Evolutionary conservation across 1,140 invertebrate species (phyloP).

Genomic region (Bombus sibiricus): DNA sequence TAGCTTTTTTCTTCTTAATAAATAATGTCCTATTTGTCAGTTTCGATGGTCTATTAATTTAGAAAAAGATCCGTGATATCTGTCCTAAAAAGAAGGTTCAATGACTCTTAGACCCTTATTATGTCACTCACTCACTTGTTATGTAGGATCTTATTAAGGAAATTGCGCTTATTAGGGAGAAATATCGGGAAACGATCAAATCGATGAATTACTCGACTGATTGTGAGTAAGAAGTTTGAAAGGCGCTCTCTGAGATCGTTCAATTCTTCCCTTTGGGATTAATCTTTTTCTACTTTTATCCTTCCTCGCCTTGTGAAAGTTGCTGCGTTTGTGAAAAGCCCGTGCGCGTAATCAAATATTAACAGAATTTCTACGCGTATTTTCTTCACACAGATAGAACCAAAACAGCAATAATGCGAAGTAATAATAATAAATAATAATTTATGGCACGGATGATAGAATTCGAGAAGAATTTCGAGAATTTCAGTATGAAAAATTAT

Average conservation of each 20-base stretch:
- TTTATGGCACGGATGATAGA: not conserved
- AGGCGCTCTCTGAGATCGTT: not conserved
- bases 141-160: not conserved
- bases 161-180: slow-evolving; percentile 12
- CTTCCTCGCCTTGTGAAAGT: not conserved
- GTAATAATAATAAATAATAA: not conserved
- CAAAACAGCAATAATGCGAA: not conserved
- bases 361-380: not conserved
- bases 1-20: not conserved
- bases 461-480: not conserved
- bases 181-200: slow-evolving; percentile 50
- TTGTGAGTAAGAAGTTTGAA: not conserved
- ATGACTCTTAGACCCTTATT: not conserved
- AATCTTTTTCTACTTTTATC: not conserved
- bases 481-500: not conserved
- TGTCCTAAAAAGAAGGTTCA: not conserved
- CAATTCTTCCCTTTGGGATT: not conserved
- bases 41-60: not conserved
- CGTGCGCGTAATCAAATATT: not conserved
- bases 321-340: not conserved
- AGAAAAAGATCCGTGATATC: not conserved
- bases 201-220: slow-evolving; percentile 5
- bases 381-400: not conserved
- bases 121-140: not conserved
- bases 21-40: not conserved